These are phyloP conservation scores for Corythaeola cristata DNA, from an alignment of 2,113 vertebrate species.

Conservation along the genomic window DNA sequence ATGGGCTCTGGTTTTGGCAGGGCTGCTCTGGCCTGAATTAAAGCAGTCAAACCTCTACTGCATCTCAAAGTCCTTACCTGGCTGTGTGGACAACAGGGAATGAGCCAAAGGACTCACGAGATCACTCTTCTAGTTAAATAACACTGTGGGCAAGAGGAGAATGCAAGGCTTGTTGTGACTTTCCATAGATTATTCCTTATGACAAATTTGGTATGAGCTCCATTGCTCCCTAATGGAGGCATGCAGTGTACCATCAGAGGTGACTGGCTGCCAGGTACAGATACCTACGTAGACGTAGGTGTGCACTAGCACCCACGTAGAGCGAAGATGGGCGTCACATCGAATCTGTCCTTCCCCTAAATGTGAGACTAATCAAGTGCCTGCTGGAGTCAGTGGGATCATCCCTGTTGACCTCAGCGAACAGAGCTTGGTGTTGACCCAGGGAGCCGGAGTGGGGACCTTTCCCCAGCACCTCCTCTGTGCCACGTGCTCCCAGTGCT, in stretches of 20 bases:
- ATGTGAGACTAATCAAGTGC: not conserved
- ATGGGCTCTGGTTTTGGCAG: not conserved
- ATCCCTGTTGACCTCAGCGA: not conserved
- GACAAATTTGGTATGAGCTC: not conserved
- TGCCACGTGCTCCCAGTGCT: not conserved
- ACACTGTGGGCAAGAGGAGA: not conserved
- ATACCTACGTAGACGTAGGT: accelerated
- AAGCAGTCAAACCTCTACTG: not conserved
- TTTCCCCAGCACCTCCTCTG: not conserved
- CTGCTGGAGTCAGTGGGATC: not conserved
- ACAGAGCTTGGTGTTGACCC: accelerated
- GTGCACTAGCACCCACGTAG: accelerated
- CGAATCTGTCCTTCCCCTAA: not conserved
- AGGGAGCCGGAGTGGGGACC: not conserved
- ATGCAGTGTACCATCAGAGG: not conserved
- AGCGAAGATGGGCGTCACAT: not conserved
- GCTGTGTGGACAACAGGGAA: not conserved
- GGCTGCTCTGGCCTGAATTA: not conserved
- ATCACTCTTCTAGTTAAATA: not conserved
- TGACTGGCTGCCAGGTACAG: not conserved
- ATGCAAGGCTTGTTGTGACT: not conserved
- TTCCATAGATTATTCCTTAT: not conserved
- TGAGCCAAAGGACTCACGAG: accelerated
- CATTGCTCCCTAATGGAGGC: not conserved
- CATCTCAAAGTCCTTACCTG: not conserved